A percentile compares a stretch with the other conserved stretches of the same genome.
Conservation (phyloP, 2,888 invertebrate species). For the Mycalesis mineus region DNA sequence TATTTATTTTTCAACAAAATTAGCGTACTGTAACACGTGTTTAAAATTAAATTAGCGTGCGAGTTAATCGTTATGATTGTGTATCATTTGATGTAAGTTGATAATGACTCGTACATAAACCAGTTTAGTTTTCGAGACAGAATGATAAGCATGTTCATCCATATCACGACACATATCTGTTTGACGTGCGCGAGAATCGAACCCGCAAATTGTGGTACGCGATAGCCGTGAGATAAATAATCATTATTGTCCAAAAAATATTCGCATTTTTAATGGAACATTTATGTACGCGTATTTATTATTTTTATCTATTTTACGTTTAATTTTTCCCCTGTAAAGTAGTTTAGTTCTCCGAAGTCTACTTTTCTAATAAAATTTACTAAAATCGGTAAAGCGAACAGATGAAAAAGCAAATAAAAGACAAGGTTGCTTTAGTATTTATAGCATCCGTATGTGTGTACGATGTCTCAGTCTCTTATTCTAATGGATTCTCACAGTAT, state of each 20-base stretch:
- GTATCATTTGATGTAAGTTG: neutral
- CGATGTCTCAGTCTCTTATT: neutral
- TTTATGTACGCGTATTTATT: too few species aligned
- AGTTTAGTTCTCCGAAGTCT: too few species aligned
- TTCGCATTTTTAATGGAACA: too few species aligned
- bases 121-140: neutral
- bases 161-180: constrained; percentile 2
- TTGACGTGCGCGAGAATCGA: constrained; percentile 5
- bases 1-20: neutral
- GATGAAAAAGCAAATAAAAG: too few species aligned
- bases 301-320: too few species aligned
- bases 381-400: too few species aligned
- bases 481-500: neutral
- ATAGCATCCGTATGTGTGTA: neutral
- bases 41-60: neutral
- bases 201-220: neutral
- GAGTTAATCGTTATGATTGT: neutral
- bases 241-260: neutral
- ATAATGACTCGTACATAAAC: constrained; percentile 2
- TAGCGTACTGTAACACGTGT: neutral
- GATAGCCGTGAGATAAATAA: constrained; percentile 3
- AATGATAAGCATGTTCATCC: neutral
- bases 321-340: too few species aligned
- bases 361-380: too few species aligned
- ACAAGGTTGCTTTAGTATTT: neutral